phyloP scores from a whole-genome alignment of 2,888 invertebrate genomes.

The Tromatobia lineatoria region DNA sequence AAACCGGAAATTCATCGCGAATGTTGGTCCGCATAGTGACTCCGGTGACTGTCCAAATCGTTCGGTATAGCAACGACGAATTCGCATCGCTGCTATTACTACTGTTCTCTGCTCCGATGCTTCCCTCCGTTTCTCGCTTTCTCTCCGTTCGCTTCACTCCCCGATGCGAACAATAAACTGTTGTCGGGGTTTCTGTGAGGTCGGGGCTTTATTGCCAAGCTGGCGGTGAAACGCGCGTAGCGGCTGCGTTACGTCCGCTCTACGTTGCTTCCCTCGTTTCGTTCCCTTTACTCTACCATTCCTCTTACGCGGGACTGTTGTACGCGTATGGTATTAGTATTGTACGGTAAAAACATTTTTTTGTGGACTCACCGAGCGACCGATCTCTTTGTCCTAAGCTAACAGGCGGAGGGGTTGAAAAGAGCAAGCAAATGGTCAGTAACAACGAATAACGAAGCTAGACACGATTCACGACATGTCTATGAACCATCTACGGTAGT shows the following conservation, averaged over 20 bases:
- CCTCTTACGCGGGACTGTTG: slow-evolving; percentile 37
- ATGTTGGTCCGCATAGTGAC: slow-evolving; percentile 52
- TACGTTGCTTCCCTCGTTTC: slow-evolving; percentile 48
- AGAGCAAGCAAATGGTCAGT: not conserved
- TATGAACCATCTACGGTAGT: slow-evolving; percentile 7
- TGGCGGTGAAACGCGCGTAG: slow-evolving; percentile 58
- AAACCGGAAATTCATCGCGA: slow-evolving; percentile 82
- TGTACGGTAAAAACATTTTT: slow-evolving; percentile 66
- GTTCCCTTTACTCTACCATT: slow-evolving; percentile 41
- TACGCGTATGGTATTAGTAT: slow-evolving; percentile 54
- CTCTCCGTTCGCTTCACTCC: slow-evolving; percentile 38
- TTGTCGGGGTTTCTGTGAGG: slow-evolving; percentile 60
- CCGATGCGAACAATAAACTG: slow-evolving; percentile 69
- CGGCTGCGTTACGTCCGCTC: slow-evolving; percentile 34
- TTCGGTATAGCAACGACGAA: slow-evolving; percentile 69
- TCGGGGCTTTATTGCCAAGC: slow-evolving; percentile 68
- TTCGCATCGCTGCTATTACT: slow-evolving; percentile 44
- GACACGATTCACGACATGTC: not conserved
- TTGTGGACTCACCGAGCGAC: slow-evolving; percentile 35
- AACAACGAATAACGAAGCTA: slow-evolving; percentile 12
- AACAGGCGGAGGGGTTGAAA: not conserved
- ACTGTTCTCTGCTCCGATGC: slow-evolving; percentile 35
- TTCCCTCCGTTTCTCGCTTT: slow-evolving; percentile 45
- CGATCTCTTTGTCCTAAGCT: slow-evolving; percentile 14
- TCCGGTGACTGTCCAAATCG: slow-evolving; percentile 76